Evolutionary conservation across 2,888 invertebrate genomes (phyloP).

Genomic region (Empis livida): DNA sequence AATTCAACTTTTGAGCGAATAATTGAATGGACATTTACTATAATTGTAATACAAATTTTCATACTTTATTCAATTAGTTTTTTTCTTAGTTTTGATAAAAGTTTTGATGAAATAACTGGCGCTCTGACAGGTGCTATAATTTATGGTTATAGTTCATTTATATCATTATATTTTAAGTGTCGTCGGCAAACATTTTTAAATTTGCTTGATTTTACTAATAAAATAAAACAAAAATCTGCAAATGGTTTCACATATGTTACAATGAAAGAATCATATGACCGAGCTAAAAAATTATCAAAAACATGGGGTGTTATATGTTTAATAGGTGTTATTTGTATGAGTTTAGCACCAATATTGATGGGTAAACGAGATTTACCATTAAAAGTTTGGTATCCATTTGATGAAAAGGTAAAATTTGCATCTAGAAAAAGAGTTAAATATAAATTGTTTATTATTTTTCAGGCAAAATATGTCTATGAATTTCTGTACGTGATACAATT

Average conservation of each 20-base stretch:
- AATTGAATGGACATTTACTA: too few species aligned
- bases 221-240: too few species aligned
- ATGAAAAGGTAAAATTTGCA: slow-evolving; percentile 17
- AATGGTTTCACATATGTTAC: slow-evolving; percentile 24
- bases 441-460: too few species aligned
- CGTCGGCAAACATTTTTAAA: neutral
- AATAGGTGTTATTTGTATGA: slow-evolving; percentile 21
- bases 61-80: too few species aligned
- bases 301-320: slow-evolving; percentile 20
- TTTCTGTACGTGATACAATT: slow-evolving; percentile 24
- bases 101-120: too few species aligned
- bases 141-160: too few species aligned
- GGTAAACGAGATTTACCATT: slow-evolving; percentile 22
- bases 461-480: slow-evolving; percentile 23
- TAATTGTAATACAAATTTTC: too few species aligned
- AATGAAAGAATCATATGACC: slow-evolving; percentile 15
- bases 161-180: neutral
- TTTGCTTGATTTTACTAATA: too few species aligned
- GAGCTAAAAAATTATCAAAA: slow-evolving; percentile 14
- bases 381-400: slow-evolving; percentile 28
- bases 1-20: too few species aligned
- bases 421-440: too few species aligned
- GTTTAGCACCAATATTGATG: slow-evolving; percentile 19
- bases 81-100: too few species aligned
- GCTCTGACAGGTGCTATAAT: too few species aligned